A percentile compares a stretch with the other conserved stretches of the same genome.
Conservation (phyloP, 2,113 vertebrate species). For the Terrapene triunguis region DNA sequence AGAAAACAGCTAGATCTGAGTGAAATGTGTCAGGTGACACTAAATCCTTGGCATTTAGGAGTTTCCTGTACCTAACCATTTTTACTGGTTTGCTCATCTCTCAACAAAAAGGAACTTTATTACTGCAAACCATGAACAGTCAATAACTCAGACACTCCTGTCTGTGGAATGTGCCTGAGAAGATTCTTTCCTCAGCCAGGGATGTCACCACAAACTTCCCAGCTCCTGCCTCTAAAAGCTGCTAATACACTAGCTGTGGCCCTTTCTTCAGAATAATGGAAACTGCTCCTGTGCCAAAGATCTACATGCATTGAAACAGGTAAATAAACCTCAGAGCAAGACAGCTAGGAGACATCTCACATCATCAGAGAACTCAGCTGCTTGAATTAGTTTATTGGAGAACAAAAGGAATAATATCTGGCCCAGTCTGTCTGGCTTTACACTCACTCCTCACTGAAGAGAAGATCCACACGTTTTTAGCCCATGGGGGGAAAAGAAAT, state of each 20-base stretch:
- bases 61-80: not conserved
- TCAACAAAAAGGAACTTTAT: not conserved
- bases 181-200: not conserved
- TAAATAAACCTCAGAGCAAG: not conserved
- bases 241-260: not conserved
- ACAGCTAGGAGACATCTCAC: slow-evolving; percentile 15
- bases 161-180: not conserved
- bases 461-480: slow-evolving; percentile 5
- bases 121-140: not conserved
- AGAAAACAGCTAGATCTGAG: not conserved
- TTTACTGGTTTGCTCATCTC: not conserved
- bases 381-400: slow-evolving; percentile 12
- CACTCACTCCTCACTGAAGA: not conserved
- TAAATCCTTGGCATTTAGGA: not conserved
- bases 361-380: slow-evolving; percentile 15
- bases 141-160: not conserved
- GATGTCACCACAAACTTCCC: not conserved
- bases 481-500: not conserved
- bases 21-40: not conserved
- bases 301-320: not conserved
- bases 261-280: not conserved
- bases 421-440: not conserved
- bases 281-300: not conserved
- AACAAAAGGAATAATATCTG: not conserved
- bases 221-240: not conserved